Evolutionary conservation across 30 jellyfish, hydroid and myxozoan species (phyloP), one percentile per base, ranked within the genome.

Genomic region (Hydractinia echinata): DNA sequence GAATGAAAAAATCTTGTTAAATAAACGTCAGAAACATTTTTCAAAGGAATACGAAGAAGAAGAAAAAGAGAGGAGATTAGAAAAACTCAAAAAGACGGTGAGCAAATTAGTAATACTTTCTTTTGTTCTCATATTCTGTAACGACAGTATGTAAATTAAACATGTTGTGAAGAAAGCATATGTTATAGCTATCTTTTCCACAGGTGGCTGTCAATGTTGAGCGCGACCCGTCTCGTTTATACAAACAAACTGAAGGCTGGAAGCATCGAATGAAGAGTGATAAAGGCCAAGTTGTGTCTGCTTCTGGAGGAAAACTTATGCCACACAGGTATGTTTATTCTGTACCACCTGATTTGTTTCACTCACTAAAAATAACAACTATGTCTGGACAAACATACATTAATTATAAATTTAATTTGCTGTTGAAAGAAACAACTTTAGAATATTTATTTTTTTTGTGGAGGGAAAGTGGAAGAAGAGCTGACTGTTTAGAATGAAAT

Each of bases 151-250:
- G 20, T 3, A 9, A 19, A 20, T 9, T 51, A 76, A 20, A 72
- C 30, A 20, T 20, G 18, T 69, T 11, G n/a, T 21, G 50, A 19
- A 4, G 4, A 51, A 20, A 21, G 21, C 14, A 69, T 69, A 69
- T 69, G 3, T 69, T 13, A 21, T 13, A 11, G 48, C 15, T 69
- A 11, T 69, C 52, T 11, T 15, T n/a, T 69, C 77, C 18, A 6
- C 64, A 90, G 97, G 96, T 92, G 13, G 89, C 72, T 10, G 96
- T 92, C 49, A 69, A 80, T 19, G 98, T 84, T 19, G 89, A 87
- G 55, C 89, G 96, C 8, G 98, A 92, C 72, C 98, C 98, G 14
- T 72, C 95, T 1, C 86, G 98, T 7, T 85, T 92, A 52, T 80
- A 72, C 61, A 73, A 79, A 66, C 70, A 79, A 61, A 92, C 98